phyloP scores from a whole-genome alignment of 2,797 vertebrate species.

The Vipera latastei region DNA sequence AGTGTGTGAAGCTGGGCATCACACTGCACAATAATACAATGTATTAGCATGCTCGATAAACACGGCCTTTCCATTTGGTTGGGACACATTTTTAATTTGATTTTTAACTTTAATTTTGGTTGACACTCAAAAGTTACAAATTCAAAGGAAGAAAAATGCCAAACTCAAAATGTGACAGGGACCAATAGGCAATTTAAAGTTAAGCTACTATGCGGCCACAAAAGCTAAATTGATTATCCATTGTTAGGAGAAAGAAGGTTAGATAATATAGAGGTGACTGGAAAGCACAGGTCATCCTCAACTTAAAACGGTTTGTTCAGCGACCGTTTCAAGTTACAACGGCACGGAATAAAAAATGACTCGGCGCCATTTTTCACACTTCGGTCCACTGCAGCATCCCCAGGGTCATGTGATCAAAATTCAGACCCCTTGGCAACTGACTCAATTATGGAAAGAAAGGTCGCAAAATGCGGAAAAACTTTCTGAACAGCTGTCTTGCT shows the following conservation, averaged over 20 bases:
- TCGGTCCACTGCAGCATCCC: background rate
- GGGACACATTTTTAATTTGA: background rate
- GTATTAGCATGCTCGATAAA: background rate
- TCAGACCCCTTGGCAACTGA: too few species aligned
- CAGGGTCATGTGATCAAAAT: background rate
- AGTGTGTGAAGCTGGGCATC: background rate
- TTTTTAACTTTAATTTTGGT: background rate
- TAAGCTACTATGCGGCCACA: background rate
- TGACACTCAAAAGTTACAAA: background rate
- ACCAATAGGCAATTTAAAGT: background rate
- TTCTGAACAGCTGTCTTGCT: too few species aligned
- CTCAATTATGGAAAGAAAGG: too few species aligned
- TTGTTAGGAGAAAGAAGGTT: background rate
- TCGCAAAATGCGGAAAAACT: too few species aligned
- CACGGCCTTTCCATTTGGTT: background rate
- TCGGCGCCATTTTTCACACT: background rate
- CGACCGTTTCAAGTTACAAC: background rate
- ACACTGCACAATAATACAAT: background rate
- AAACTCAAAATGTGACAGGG: background rate
- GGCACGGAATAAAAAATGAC: background rate
- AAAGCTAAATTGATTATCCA: background rate
- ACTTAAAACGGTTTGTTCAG: background rate
- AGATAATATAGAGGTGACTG: slow-evolving; percentile 5
- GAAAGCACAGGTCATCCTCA: background rate
- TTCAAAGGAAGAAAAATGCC: background rate